Evolutionary conservation across 2,888 invertebrate genomes (phyloP).

Genomic region (Perithous albicinctus): DNA sequence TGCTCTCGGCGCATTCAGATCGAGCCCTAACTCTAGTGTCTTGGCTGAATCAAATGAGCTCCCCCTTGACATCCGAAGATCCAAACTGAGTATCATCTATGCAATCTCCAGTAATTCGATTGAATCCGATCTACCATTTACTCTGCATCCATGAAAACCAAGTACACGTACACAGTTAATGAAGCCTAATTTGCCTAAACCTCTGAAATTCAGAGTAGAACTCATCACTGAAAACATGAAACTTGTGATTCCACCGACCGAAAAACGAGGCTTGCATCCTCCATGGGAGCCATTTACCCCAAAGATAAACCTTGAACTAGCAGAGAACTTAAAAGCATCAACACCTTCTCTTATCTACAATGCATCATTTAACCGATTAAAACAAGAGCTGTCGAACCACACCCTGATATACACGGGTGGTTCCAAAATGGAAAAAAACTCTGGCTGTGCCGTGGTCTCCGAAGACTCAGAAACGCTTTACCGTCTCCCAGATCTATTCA

Average conservation of each 20-base stretch:
- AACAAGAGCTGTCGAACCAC: neutral
- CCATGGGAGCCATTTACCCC: slow-evolving; percentile 12
- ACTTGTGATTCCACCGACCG: neutral
- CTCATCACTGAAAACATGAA: neutral
- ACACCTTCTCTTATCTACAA: slow-evolving; percentile 4
- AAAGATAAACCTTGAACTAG: slow-evolving; percentile 8
- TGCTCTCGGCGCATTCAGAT: slow-evolving; percentile 60
- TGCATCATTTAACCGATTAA: neutral
- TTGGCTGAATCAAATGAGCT: slow-evolving; percentile 55
- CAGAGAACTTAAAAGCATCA: neutral
- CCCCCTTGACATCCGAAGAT: slow-evolving; percentile 45
- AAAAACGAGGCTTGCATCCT: slow-evolving; percentile 2
- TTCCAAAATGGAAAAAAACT: slow-evolving; percentile 23
- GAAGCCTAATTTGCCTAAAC: neutral
- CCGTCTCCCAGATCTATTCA: slow-evolving; percentile 24
- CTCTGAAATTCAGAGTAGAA: slow-evolving; percentile 4
- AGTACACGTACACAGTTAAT: neutral
- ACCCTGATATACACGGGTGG: slow-evolving; percentile 37
- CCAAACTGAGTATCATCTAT: slow-evolving; percentile 21
- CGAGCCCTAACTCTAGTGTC: slow-evolving; percentile 60
- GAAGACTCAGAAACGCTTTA: neutral
- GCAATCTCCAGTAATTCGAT: neutral
- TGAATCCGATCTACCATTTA: neutral
- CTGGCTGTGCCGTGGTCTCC: slow-evolving; percentile 39
- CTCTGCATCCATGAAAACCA: neutral